phyloP scores from a whole-genome alignment of 2,888 invertebrate genomes.

The Eulithis testata region DNA sequence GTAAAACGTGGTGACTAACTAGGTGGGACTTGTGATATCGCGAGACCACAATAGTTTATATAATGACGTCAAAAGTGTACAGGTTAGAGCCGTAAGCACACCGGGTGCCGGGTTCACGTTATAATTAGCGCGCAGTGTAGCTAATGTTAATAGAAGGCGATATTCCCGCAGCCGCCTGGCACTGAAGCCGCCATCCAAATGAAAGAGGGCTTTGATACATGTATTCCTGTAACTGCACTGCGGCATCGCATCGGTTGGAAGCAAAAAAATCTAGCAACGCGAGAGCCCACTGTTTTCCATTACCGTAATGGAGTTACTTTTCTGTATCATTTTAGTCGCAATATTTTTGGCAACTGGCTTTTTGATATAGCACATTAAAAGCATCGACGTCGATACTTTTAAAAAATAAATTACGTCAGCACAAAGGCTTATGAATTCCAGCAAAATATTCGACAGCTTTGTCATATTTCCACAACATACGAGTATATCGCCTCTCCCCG shows the following conservation, averaged over 20 bases:
- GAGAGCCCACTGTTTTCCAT: constrained; percentile 78
- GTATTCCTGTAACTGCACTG: constrained; percentile 78
- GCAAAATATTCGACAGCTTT: constrained; percentile 44
- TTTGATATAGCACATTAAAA: constrained; percentile 44
- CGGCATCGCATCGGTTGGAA: constrained; percentile 70
- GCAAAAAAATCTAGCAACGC: constrained; percentile 65
- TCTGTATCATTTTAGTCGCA: constrained; percentile 68
- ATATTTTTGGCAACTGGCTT: constrained; percentile 51
- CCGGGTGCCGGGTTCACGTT: constrained; percentile 47
- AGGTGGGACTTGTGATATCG: not conserved
- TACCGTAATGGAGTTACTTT: constrained; percentile 77
- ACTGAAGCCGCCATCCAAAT: constrained; percentile 61
- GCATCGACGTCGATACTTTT: constrained; percentile 41
- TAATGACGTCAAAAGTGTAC: constrained; percentile 43
- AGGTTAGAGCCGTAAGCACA: constrained; percentile 43
- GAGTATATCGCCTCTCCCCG: constrained; percentile 43
- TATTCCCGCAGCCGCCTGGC: constrained; percentile 62
- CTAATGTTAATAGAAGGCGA: constrained; percentile 70
- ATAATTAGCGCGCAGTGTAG: constrained; percentile 60
- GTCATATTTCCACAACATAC: constrained; percentile 51
- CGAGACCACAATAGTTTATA: constrained; percentile 1
- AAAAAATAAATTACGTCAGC: constrained; percentile 42
- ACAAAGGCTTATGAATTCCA: constrained; percentile 35
- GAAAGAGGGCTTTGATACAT: constrained; percentile 78
- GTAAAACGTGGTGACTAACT: no score